Percentiles rank a stretch among this genome's conserved stretches.
These are phyloP conservation scores for Lysiphlebus fabarum DNA, from an alignment of 1,140 invertebrate genomes.

Conservation along the genomic window DNA sequence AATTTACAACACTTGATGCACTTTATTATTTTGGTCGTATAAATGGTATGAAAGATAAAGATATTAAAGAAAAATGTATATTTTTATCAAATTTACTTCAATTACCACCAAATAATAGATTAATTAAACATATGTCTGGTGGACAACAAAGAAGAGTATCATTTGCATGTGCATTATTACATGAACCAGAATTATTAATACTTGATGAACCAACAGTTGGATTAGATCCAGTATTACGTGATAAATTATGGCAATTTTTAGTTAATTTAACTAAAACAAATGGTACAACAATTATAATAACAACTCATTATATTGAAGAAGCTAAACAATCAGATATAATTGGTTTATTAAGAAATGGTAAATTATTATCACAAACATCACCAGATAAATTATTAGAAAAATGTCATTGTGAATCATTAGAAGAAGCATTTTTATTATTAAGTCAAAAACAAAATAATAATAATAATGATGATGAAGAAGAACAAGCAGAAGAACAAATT, in stretches of 20 bases:
- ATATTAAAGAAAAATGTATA: constrained; percentile 65
- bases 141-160: constrained; percentile 86
- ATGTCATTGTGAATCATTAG: constrained; percentile 66
- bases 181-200: constrained; percentile 83
- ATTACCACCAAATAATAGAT: constrained; percentile 62
- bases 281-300: constrained; percentile 78
- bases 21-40: constrained; percentile 86
- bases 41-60: constrained; percentile 68
- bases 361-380: constrained; percentile 79
- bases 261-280: constrained; percentile 68
- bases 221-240: constrained; percentile 82
- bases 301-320: constrained; percentile 95
- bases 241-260: constrained; percentile 87
- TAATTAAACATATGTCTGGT: constrained; percentile 73
- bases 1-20: constrained; percentile 83
- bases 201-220: constrained; percentile 93
- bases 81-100: constrained; percentile 72
- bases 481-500: constrained; percentile 15
- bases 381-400: constrained; percentile 65
- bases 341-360: constrained; percentile 83
- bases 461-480: constrained; percentile 32
- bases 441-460: constrained; percentile 60
- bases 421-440: constrained; percentile 71
- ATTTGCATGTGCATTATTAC: constrained; percentile 81
- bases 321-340: constrained; percentile 80